A percentile compares a stretch with the other conserved stretches of the same genome.
These are phyloP conservation scores for Boulengeromyrus knoepffleri DNA, from an alignment of 2,113 vertebrate species.

Conservation along the genomic window DNA sequence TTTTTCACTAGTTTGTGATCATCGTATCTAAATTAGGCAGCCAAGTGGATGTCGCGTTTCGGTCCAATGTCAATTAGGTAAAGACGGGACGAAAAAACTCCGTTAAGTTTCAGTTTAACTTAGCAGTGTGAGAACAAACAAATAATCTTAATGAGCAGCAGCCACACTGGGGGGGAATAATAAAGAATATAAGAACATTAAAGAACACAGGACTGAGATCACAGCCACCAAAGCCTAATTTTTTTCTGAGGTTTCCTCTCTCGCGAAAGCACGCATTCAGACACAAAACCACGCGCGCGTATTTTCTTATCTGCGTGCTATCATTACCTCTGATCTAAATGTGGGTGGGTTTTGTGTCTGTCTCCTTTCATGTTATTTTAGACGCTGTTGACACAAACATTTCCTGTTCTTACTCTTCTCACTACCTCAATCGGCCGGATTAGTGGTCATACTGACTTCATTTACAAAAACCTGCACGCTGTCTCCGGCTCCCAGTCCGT, in stretches of 20 bases:
- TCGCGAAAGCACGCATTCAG: not conserved
- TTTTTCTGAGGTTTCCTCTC: constrained; percentile 9
- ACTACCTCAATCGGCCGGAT: not conserved
- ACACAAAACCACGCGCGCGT: not conserved
- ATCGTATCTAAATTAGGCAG: not conserved
- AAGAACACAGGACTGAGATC: not conserved
- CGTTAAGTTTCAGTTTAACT: not conserved
- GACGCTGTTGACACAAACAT: not conserved
- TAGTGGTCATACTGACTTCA: not conserved
- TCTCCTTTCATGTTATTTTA: constrained; percentile 10
- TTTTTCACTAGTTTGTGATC: not conserved
- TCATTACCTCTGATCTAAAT: not conserved
- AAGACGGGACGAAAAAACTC: not conserved
- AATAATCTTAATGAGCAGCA: not conserved
- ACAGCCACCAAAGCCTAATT: not conserved
- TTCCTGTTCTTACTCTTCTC: not conserved
- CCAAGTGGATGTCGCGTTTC: not conserved
- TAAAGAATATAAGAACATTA: not conserved
- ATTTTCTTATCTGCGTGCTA: not conserved
- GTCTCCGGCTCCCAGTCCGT: not conserved
- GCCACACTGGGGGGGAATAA: not conserved
- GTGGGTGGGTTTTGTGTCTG: not conserved
- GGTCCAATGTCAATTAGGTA: not conserved
- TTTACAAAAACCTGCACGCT: not conserved
- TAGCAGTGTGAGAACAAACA: not conserved